A percentile compares a stretch with the other conserved stretches of the same genome.
These are phyloP conservation scores for Hippocampus abdominalis DNA, from an alignment of 2,113 vertebrate genomes.

Conservation along the genomic window DNA sequence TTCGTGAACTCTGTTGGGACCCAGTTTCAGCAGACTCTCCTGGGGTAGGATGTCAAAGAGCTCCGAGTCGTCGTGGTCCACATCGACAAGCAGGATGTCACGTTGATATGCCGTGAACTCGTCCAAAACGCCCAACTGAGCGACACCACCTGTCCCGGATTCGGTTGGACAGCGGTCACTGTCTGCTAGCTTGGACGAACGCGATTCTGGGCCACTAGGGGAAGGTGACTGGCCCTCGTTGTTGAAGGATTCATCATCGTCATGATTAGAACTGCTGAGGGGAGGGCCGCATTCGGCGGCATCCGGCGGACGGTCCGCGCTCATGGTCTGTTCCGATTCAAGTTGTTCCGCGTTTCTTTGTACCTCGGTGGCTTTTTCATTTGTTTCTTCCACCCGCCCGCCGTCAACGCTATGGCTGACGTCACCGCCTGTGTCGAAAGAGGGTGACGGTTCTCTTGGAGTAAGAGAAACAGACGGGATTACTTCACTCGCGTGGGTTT, in stretches of 20 bases:
- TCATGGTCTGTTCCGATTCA: conserved; percentile 1
- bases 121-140: conserved; percentile 57
- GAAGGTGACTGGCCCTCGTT: background rate
- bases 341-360: background rate
- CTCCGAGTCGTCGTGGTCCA: conserved; percentile 84
- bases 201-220: background rate
- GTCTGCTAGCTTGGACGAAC: background rate
- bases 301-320: background rate
- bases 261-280: conserved; percentile 19
- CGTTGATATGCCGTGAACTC: conserved; percentile 80
- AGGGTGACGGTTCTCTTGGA: background rate
- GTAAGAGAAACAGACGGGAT: background rate
- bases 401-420: background rate
- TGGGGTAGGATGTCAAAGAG: conserved; percentile 75
- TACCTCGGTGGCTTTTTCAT: background rate
- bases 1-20: conserved; percentile 20
- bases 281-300: conserved; percentile 8
- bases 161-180: background rate
- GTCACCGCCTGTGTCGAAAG: background rate
- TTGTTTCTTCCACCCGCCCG: background rate
- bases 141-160: background rate
- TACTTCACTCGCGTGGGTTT: background rate
- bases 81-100: conserved; percentile 83
- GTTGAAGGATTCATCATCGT: background rate
- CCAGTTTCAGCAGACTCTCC: conserved; percentile 43